Evolutionary conservation across 2,888 invertebrate genomes (phyloP), one percentile per base, ranked within the genome.

Genomic region (Dinocampus coccinellae): DNA sequence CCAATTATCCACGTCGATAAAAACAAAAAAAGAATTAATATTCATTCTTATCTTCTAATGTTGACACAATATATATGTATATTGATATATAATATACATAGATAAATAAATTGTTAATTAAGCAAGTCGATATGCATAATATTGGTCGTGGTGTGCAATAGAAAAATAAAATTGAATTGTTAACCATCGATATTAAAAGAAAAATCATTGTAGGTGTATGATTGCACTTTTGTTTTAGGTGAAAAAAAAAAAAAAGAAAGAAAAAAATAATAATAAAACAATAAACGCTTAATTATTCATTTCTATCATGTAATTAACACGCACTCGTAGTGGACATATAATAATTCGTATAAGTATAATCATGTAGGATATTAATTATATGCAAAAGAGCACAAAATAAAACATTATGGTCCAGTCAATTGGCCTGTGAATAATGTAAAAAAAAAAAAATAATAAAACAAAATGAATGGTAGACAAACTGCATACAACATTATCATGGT

Each of bases 31-130:
- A 20, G 9, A 20, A 47, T 20, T 16, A 2, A 16, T 47, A 47
- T 47, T 47, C 16, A 16, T n/a, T n/a, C 42, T 47, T 47, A 16
- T n/a, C 16, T 6, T 16, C 6, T 47, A 16, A 7, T 7, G 9
- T 6, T 47, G 47, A 74, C 69, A 47, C 16, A 16, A 2, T 47
- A 72, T 69, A 74, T 71, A 73, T 68, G 47, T 20, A 69, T 55
- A 55, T 36, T 53, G 36, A 63, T 47, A 63, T 13, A 47, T 20
- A 36, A 36, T 10, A 10, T 33, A 34, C 13, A 36, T 11, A 47
- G 7, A 16, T 16, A 20, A 16, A 20, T 16, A 16, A 1, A 47
- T 16, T 47, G 16, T 4, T 47, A 47, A 1, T 6, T 6, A 47
- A 20, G 47, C 47, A 47, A 16, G 16, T 6, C 29, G 29, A 3